Evolutionary conservation across 1,140 invertebrate species (phyloP), one percentile per base, ranked within the genome.

Genomic region (Idris sp.): DNA sequence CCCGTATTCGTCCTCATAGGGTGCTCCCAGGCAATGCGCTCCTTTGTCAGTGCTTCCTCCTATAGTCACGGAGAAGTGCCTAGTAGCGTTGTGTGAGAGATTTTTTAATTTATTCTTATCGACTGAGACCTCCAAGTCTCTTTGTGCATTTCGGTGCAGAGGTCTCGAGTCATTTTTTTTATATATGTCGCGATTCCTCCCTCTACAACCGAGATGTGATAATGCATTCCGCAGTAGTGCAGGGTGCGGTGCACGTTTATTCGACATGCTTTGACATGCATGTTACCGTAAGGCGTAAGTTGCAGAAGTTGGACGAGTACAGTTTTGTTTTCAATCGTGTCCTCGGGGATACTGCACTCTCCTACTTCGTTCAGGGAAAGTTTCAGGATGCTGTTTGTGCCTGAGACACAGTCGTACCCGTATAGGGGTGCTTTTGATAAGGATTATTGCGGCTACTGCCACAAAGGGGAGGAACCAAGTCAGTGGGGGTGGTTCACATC

Each of bases 1-100:
- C 18, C 61, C 73, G 11, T 41, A 68, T 0, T 33, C 14, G 10
- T 73, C 76, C 0, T 36, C 33, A 43, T 64, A 76, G 8, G 16
- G 2, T 9, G 13, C 22, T 5, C 67, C 61, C 0, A 8, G 1
- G 16, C 67, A 69, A 28, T 4, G 25, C 10, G 48, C 61, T 8
- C 54, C 10, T 15, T 49, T 56, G 8, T 25, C 13, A 13, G 58
- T n/a, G 0, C 1, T 22, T 30, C 72, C 64, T 0, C 38, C 54
- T 0, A 74, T 19, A 5, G 46, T 59, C 2, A 40, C 26, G 9
- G 0, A 0, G 0, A n/a, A 1, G 0, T 6, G 16, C 1, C 5
- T n/a, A 15, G 13, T 11, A 2, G 9, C 15, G 9, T 11, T 26
- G 2, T n/a, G 22, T 1, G 14, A 9, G n/a, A 18, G 9, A 2